Percentiles rank a stretch among this genome's conserved stretches.
Evolutionary conservation across 2,113 vertebrate genomes (phyloP).

Genomic region (Montifringilla adamsi): DNA sequence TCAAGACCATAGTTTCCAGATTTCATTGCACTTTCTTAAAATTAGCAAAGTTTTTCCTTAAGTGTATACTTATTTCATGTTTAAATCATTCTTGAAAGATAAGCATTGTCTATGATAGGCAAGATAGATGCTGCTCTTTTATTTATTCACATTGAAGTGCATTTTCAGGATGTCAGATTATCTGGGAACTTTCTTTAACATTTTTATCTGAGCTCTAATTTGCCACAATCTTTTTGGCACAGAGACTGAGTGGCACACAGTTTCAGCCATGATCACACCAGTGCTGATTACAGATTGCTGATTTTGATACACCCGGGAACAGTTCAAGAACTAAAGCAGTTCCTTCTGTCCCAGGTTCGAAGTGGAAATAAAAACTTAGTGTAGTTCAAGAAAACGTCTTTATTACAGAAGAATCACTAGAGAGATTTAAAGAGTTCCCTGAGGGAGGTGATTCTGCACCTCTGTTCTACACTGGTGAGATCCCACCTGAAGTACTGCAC

Average conservation of each 20-base stretch:
- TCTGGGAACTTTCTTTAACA: not conserved
- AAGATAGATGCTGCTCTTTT: not conserved
- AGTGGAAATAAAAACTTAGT: not conserved
- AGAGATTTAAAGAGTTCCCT: not conserved
- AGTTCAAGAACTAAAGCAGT: not conserved
- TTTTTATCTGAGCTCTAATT: not conserved
- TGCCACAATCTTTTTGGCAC: not conserved
- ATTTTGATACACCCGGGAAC: not conserved
- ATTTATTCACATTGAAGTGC: not conserved
- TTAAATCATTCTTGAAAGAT: not conserved
- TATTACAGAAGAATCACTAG: not conserved
- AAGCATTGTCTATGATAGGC: not conserved
- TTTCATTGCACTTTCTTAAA: not conserved
- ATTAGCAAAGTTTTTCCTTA: not conserved
- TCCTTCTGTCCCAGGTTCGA: not conserved
- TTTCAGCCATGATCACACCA: not conserved
- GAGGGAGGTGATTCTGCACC: not conserved
- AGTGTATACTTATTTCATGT: not conserved
- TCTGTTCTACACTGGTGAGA: not conserved
- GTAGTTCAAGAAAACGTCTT: not conserved
- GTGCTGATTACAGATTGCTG: not conserved
- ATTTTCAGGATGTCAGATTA: not conserved
- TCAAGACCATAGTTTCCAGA: not conserved
- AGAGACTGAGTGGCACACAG: not conserved
- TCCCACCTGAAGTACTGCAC: not conserved